These are phyloP conservation scores for Morpho achilles DNA, from an alignment of 2,888 invertebrate genomes.

Conservation along the genomic window DNA sequence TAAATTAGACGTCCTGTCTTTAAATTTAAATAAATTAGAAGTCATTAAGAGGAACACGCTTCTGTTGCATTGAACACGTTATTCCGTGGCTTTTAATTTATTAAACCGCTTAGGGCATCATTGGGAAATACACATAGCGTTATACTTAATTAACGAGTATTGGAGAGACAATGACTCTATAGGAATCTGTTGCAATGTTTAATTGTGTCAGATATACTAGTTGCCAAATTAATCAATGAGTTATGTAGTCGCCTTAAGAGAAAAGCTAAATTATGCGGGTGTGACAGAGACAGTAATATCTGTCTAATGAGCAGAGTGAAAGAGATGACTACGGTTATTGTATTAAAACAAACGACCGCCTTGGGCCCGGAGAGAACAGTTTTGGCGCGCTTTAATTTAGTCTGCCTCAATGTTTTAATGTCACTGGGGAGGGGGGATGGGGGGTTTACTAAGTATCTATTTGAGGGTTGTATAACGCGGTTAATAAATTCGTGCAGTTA, in stretches of 20 bases:
- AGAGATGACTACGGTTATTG: conserved; percentile 68
- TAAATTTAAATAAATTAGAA: conserved; percentile 77
- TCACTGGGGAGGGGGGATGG: conserved; percentile 49
- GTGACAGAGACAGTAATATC: conserved; percentile 45
- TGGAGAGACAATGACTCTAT: neutral
- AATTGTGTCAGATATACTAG: conserved; percentile 1
- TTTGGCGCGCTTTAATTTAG: conserved; percentile 78
- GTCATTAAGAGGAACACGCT: conserved; percentile 77
- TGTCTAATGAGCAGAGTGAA: conserved; percentile 51
- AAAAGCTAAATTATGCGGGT: conserved; percentile 55
- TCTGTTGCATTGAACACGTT: conserved; percentile 62
- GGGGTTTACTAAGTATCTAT: conserved; percentile 68
- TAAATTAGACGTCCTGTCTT: conserved; percentile 70
- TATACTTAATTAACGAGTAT: conserved; percentile 13
- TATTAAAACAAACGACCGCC: conserved; percentile 78
- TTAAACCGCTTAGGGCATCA: conserved; percentile 25
- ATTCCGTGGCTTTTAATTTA: conserved; percentile 54
- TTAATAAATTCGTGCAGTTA: conserved; percentile 70
- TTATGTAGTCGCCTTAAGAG: conserved; percentile 59
- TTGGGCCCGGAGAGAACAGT: conserved; percentile 74
- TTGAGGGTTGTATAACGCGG: conserved; percentile 68
- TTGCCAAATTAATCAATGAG: conserved; percentile 32
- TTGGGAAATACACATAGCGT: conserved; percentile 11
- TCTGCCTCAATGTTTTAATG: conserved; percentile 75
- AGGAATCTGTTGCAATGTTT: neutral